Evolutionary conservation across 2,113 vertebrate genomes (phyloP), one percentile per base, ranked within the genome.

Genomic region (Agelaius phoeniceus): DNA sequence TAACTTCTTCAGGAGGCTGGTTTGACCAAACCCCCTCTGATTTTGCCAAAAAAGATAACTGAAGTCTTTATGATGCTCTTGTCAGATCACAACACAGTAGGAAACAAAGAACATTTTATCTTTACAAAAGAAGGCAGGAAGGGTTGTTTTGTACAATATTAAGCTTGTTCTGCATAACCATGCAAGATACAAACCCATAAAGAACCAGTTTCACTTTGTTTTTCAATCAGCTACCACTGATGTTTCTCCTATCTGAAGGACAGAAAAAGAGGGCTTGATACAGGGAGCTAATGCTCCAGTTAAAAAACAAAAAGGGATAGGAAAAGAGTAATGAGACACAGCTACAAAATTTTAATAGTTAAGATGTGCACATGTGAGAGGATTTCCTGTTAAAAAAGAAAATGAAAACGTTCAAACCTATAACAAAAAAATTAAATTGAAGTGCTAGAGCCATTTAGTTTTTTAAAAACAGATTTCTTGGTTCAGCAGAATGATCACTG

Each of bases 31-130:
- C 90, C 90, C 66, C 92, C 93, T 81, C 71, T n/a, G 54, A 82
- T 82, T 58, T 9, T 18, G 46, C 63, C 35, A 91, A 48, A 94
- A 94, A 69, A 85, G 23, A 58, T 13, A 41, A 93, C 35, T 33
- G 49, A 74, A 44, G 46, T 74, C 46, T 89, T 86, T 51, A 72
- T 28, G 37, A 91, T 78, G 90, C 28, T 83, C 81, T 58, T 80
- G 51, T 72, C 48, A 39, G 63, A 52, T 80, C 12, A 69, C 59
- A 78, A 57, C 92, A 66, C 54, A 91, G 48, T 9, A 79, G 91
- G 63, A 95, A 90, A 75, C 68, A 88, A 72, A 92, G 63, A 90
- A 75, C 80, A 89, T 49, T 94, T 79, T 82, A 86, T 57, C 37
- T 39, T 94, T 80, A 57, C 76, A 89, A 93, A 92, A 27, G 9